Evolutionary conservation across 1,140 invertebrate species (phyloP).

Genomic region (Drosophila arizonae): DNA sequence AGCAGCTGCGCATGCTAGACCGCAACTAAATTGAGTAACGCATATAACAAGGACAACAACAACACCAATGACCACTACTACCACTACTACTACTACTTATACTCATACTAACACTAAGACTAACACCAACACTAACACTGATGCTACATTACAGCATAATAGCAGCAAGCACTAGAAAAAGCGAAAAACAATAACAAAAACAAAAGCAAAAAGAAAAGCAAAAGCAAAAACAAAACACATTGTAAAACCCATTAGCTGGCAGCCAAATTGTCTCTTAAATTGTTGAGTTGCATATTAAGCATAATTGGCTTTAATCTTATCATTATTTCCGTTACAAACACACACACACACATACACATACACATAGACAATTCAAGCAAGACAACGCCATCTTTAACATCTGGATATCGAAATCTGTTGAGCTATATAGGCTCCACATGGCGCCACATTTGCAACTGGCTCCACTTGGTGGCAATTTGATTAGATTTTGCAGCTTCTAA

Average conservation of each 20-base stretch:
- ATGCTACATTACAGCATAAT: neutral
- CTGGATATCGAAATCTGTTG: neutral
- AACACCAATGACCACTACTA: neutral
- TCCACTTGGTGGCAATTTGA: slow-evolving; percentile 43
- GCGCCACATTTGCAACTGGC: slow-evolving; percentile 7
- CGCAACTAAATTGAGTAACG: slow-evolving; percentile 19
- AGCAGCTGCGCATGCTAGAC: slow-evolving; percentile 45
- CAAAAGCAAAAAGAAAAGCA: neutral
- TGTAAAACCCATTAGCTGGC: neutral
- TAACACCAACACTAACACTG: neutral
- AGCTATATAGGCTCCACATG: neutral
- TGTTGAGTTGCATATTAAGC: slow-evolving; percentile 23
- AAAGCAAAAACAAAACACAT: neutral
- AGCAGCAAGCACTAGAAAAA: neutral
- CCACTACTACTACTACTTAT: neutral
- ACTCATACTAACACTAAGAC: neutral
- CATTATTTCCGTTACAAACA: slow-evolving; percentile 4
- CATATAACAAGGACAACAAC: neutral
- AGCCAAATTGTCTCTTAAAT: slow-evolving; percentile 8
- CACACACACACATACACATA: neutral
- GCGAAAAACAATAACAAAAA: too few species aligned
- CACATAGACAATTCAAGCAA: neutral
- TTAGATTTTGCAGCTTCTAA: slow-evolving; percentile 59
- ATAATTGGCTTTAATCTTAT: slow-evolving; percentile 4
- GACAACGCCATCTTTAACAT: neutral